Conservation (phyloP, 2,888 invertebrate genomes). For the Dysmachus trigonus region DNA sequence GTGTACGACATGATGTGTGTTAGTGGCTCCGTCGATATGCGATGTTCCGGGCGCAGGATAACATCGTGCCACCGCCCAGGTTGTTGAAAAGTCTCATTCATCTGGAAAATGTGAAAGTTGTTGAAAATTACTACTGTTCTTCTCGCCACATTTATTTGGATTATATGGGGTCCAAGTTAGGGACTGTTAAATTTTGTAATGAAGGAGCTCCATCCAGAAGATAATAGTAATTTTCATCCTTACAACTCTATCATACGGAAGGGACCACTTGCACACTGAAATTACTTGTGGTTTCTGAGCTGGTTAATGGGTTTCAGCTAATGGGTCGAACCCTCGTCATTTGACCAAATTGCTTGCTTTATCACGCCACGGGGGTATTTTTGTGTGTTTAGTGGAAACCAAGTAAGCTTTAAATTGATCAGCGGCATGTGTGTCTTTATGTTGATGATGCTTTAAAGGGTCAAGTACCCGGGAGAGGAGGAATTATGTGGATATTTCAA, state of each 20-base stretch:
- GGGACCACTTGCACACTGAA: neutral
- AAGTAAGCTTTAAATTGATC: neutral
- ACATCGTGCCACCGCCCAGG: slow-evolving; percentile 77
- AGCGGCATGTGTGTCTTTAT: neutral
- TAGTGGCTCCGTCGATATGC: slow-evolving; percentile 64
- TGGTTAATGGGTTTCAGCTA: neutral
- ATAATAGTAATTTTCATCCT: slow-evolving; percentile 17
- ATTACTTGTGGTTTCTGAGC: neutral
- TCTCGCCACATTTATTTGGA: slow-evolving; percentile 10
- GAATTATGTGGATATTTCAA: neutral
- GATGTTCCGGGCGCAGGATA: slow-evolving; percentile 64
- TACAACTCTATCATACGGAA: neutral
- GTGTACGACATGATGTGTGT: slow-evolving; percentile 72
- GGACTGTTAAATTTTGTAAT: neutral
- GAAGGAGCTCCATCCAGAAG: neutral
- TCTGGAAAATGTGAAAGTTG: slow-evolving; percentile 63
- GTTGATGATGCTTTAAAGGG: neutral
- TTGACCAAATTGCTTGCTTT: neutral
- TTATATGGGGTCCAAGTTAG: neutral
- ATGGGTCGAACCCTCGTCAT: neutral
- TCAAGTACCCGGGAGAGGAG: neutral
- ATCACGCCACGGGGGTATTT: neutral
- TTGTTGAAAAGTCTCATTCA: slow-evolving; percentile 77
- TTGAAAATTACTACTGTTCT: slow-evolving; percentile 21
- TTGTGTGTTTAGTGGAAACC: slow-evolving; percentile 12